These are phyloP conservation scores for Sinhomidia bicolor DNA, from an alignment of 2,888 invertebrate genomes.

Conservation along the genomic window DNA sequence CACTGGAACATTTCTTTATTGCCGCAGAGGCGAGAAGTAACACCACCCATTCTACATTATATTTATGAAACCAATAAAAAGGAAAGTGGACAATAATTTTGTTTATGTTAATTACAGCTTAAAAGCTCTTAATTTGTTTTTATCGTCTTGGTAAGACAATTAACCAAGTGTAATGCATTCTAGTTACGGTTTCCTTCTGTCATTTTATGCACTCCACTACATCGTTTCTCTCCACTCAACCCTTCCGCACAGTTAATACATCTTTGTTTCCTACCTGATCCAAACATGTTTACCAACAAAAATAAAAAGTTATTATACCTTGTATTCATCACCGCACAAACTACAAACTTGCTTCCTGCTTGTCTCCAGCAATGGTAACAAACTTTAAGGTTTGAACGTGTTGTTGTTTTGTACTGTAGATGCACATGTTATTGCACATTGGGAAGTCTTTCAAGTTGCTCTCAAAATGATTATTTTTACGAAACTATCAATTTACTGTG, in stretches of 20 bases:
- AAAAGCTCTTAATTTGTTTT: neutral
- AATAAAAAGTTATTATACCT: too few species aligned
- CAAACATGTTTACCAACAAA: too few species aligned
- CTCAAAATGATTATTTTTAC: neutral
- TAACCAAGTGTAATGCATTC: slow-evolving; percentile 41
- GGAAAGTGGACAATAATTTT: neutral
- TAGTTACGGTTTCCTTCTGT: slow-evolving; percentile 27
- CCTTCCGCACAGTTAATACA: too few species aligned
- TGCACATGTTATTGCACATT: neutral
- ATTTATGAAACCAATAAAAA: neutral
- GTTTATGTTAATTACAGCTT: neutral
- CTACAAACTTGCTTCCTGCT: too few species aligned
- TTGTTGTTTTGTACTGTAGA: too few species aligned
- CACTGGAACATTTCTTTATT: neutral
- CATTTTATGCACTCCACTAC: too few species aligned
- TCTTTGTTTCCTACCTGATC: too few species aligned
- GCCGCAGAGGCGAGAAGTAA: neutral
- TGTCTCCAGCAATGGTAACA: too few species aligned
- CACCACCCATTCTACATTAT: neutral
- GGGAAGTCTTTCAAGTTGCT: slow-evolving; percentile 2
- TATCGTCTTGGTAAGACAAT: slow-evolving; percentile 1
- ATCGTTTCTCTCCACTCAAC: neutral
- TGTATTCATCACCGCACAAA: too few species aligned
- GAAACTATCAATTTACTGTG: slow-evolving; percentile 16
- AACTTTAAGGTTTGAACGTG: too few species aligned